These are phyloP conservation scores for Alviniconcha marisindica DNA, from an alignment of 1,140 invertebrate species.

Conservation along the genomic window DNA sequence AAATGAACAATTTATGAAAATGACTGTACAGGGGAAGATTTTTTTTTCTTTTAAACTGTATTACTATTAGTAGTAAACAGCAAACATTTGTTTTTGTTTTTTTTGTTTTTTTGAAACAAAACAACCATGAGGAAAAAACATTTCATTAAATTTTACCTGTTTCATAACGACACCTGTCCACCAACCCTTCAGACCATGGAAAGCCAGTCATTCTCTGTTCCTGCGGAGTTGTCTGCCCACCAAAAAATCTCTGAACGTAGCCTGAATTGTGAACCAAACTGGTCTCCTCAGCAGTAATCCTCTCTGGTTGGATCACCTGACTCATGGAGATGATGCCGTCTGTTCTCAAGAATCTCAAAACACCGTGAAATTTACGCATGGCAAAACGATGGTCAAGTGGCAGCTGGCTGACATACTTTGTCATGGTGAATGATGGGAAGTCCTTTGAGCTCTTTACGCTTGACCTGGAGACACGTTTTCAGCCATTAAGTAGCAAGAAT, in stretches of 20 bases:
- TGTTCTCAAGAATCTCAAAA: slow-evolving; percentile 61
- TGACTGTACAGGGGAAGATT: too few relatives aligned
- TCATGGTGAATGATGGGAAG: slow-evolving; percentile 72
- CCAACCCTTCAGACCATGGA: slow-evolving; percentile 67
- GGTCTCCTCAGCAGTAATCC: slow-evolving; percentile 51
- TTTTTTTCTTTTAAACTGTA: too few relatives aligned
- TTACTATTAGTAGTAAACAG: too few relatives aligned
- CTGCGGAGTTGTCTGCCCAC: slow-evolving; percentile 58
- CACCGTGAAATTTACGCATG: slow-evolving; percentile 72
- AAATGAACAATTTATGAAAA: too few relatives aligned
- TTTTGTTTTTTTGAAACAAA: too few relatives aligned
- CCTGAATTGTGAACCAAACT: slow-evolving; percentile 61
- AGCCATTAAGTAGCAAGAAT: too few relatives aligned
- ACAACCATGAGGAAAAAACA: too few relatives aligned
- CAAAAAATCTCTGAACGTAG: slow-evolving; percentile 72
- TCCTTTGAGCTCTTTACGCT: slow-evolving; percentile 48
- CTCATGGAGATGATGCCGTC: slow-evolving; percentile 68
- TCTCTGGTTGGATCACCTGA: slow-evolving; percentile 63
- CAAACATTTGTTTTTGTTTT: too few relatives aligned
- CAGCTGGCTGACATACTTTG: slow-evolving; percentile 71
- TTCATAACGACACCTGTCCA: slow-evolving; percentile 70
- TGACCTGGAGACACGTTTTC: slow-evolving; percentile 46
- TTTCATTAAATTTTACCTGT: too few relatives aligned
- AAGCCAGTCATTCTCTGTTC: slow-evolving; percentile 72
- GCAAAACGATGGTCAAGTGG: slow-evolving; percentile 72